A percentile compares a stretch with the other conserved stretches of the same genome.
These are phyloP conservation scores for Lissonota sp. DNA, from an alignment of 2,888 invertebrate genomes.

Conservation along the genomic window DNA sequence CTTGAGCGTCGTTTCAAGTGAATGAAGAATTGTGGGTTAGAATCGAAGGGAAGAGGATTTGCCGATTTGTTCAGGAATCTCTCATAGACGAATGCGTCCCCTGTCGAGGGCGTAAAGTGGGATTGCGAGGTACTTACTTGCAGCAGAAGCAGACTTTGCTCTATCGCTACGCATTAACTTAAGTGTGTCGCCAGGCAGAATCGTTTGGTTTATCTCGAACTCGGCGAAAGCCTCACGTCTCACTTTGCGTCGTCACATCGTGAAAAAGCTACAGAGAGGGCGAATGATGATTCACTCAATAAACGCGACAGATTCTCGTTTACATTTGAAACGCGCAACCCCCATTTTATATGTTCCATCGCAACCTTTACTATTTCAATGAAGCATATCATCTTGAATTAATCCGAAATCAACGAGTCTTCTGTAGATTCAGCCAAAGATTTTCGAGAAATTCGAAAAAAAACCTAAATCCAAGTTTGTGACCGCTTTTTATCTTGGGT, in stretches of 20 bases:
- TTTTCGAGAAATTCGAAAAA: too few species aligned
- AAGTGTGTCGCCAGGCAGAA: constrained; percentile 65
- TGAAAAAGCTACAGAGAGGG: not conserved
- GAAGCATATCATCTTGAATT: not conserved
- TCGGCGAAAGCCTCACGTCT: constrained; percentile 43
- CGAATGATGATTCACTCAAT: constrained; percentile 37
- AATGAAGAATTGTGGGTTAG: too few species aligned
- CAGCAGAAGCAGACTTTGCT: constrained; percentile 56
- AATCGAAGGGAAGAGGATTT: too few species aligned
- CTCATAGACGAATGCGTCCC: constrained; percentile 38
- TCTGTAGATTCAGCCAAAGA: too few species aligned
- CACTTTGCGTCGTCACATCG: constrained; percentile 5
- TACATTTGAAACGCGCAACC: constrained; percentile 10
- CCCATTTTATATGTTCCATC: constrained; percentile 13
- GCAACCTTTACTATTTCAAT: not conserved
- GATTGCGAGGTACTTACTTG: constrained; percentile 63
- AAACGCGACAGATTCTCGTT: not conserved
- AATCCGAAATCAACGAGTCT: not conserved
- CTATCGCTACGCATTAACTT: constrained; percentile 64
- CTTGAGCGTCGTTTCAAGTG: too few species aligned
- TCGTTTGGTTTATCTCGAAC: constrained; percentile 65
- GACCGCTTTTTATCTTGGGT: too few species aligned
- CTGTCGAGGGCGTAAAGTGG: constrained; percentile 57
- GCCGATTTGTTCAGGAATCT: too few species aligned
- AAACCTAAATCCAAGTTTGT: too few species aligned